Evolutionary conservation across 1,140 invertebrate species (phyloP), one percentile per base, ranked within the genome.

Genomic region (Zaprionus ghesquierei): DNA sequence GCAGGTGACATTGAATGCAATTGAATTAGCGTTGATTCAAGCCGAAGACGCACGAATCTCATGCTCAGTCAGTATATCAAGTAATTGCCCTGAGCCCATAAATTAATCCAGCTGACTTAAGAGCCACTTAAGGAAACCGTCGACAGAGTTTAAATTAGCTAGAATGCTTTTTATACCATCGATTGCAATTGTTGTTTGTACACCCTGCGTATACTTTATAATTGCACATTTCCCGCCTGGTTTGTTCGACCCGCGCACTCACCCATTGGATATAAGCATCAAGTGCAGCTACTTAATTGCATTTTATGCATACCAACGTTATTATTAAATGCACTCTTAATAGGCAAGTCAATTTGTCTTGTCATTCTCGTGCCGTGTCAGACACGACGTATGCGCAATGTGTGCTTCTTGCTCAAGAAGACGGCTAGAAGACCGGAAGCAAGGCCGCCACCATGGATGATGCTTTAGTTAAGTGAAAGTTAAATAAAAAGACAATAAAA

Each of bases 1-100:
- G 33, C 81, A 86, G 81, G 81, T 87, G 78, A 68, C 53, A 69
- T 73, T 79, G 66, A 87, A 80, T 75, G 62, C 82, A 84, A 87
- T 89, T 87, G 64, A 89, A 87, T 87, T 89, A 89, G 69, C 84
- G 69, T 71, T 84, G 84, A 84, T 89, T 89, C 64, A 70, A 78
- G 62, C 58, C 60, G 25, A 29, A 54, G 10, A 15, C 2, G n/a
- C 13, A 38, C 29, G 35, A 15, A 38, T 22, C 44, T 12, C 44
- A 10, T 53, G 31, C 25, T 58, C 25, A 18, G 3, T 25, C n/a
- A 6, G 18, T 53, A 75, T 85, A 81, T 75, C 69, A 22, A 46
- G 75, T 79, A 87, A 85, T 81, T 78, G 82, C 65, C 76, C 66
- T 59, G 55, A 50, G 44, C 27, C 27, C 35, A 56, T 75, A 69